Base-by-base conservation (phyloP, 2,888 invertebrate genomes). In the Podabrus alpinus region DNA sequence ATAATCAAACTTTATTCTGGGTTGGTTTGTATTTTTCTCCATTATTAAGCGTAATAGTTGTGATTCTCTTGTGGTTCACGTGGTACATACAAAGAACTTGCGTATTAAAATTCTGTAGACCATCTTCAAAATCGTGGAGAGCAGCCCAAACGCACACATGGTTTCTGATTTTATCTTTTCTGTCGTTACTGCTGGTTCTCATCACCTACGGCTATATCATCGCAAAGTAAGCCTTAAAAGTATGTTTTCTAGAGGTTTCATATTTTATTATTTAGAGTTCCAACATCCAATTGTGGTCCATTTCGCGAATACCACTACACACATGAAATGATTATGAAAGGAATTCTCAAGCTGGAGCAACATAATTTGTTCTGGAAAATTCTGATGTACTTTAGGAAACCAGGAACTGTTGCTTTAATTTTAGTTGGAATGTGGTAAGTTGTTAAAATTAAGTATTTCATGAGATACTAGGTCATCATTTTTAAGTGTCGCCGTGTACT, bases 1-100 rank as follows among this genome's bases (percentile, higher is more conserved):
- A 94, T 89, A 94, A 94, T 85, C 95, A 95, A 86, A 92, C 92
- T 0, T 87, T 95, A 68, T 90, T 94, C 77, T 95, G 95, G 94
- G 88, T 94, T 77, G 95, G 94, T 7, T 88, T 92, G 81, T 90
- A 93, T 82, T 94, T 93, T 88, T 90, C 92, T 69, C 95, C 95
- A 0, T 85, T 93, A 75, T 86, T 95, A 79, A 90, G 92, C 9
- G 84, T 91, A 5, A 88, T 93, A 1, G 90, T 94, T 59, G 88
- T 92, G 17, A 69, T 92, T 66, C 95, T 95, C 86, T 88, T 95
- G 83, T 88, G 93, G 77, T 83, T 94, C 15, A 91, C 92, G 25
- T 95, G 95, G 89, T 94, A 95, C 82, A 88, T 94, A 25, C 92
- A 92, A 84, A 89, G 90, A 81, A 86, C 88, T 74, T 90, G 91